Evolutionary conservation across 2,113 vertebrate species (phyloP).

Genomic region (Scalopus aquaticus): DNA sequence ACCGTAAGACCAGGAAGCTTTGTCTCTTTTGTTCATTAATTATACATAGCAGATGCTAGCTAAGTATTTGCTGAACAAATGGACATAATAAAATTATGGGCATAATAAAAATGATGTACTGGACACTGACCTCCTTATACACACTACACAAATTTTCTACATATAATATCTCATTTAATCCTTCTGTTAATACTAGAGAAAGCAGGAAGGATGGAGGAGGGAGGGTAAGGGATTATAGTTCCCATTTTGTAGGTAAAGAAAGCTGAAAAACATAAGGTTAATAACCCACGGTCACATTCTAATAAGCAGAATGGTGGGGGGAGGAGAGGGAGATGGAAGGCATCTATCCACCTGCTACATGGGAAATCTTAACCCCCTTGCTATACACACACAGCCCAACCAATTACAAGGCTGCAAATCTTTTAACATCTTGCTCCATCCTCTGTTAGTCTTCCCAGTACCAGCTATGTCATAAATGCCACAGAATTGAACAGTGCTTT

Average conservation of each 20-base stretch:
- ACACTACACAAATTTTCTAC: neutral
- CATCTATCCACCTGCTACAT: no score
- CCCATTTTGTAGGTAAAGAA: neutral
- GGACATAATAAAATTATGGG: neutral
- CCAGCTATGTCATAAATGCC: neutral
- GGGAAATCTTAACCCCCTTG: neutral
- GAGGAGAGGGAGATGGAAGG: neutral
- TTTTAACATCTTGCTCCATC: neutral
- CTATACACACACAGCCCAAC: neutral
- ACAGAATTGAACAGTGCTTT: neutral
- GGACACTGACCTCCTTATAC: neutral
- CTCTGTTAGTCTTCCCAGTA: neutral
- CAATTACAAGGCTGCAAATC: neutral
- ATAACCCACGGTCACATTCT: neutral
- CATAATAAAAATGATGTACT: neutral
- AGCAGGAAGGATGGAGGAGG: neutral
- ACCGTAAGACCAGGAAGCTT: neutral
- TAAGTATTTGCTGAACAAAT: neutral
- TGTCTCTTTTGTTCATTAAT: neutral
- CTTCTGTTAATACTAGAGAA: neutral
- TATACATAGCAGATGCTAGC: neutral
- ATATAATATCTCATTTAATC: slow-evolving; percentile 4
- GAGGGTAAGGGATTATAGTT: neutral
- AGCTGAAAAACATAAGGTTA: neutral
- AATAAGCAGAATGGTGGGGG: neutral